These are phyloP conservation scores for Catonia carolina DNA, from an alignment of 2,888 invertebrate genomes.

Conservation along the genomic window DNA sequence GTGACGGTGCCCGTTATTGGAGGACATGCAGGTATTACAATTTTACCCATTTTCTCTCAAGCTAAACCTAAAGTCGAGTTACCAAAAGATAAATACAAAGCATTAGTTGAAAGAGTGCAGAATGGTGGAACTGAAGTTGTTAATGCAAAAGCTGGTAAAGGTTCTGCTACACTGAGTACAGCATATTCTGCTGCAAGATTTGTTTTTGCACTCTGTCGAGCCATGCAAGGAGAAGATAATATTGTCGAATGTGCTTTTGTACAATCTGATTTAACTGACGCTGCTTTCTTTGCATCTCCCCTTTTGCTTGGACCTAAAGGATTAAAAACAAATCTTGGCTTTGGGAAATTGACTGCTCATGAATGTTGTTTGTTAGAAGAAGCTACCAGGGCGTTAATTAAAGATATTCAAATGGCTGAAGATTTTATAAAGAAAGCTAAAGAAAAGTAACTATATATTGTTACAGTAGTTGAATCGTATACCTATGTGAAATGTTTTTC, in stretches of 20 bases:
- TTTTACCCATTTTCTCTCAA: constrained; percentile 70
- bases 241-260: not conserved
- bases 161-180: constrained; percentile 54
- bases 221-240: not conserved
- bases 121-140: constrained; percentile 57
- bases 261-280: not conserved
- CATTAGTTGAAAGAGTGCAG: constrained; percentile 41
- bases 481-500: too few relatives aligned
- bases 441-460: too few relatives aligned
- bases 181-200: constrained; percentile 58
- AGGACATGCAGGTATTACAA: constrained; percentile 66
- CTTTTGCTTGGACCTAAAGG: not conserved
- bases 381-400: not conserved
- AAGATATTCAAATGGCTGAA: not conserved
- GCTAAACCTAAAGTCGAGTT: constrained; percentile 50
- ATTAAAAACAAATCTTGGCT: not conserved
- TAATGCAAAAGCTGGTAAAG: constrained; percentile 55
- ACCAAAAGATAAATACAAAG: constrained; percentile 47
- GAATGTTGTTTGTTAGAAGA: not conserved
- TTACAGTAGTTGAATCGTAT: too few relatives aligned
- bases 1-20: constrained; percentile 70
- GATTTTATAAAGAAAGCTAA: not conserved
- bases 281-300: not conserved
- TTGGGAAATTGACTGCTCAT: not conserved
- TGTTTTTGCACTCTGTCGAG: constrained; percentile 15